Evolutionary conservation across 2,888 invertebrate genomes (phyloP).

Genomic region (Nebria salina): DNA sequence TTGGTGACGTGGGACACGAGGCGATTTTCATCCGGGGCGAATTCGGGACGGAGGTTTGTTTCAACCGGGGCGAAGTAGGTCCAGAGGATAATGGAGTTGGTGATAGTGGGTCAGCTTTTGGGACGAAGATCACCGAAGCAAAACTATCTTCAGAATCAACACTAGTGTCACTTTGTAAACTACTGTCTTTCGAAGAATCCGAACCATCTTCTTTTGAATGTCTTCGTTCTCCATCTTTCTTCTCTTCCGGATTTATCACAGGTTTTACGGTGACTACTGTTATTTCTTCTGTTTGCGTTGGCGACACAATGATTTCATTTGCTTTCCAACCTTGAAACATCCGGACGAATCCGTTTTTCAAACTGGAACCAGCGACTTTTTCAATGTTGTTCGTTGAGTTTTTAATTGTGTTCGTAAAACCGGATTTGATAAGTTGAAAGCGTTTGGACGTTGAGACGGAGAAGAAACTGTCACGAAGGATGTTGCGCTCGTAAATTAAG

Average conservation of each 20-base stretch:
- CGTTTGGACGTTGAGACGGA: conserved; percentile 79
- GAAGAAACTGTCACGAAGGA: conserved; percentile 77
- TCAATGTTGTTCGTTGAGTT: conserved; percentile 85
- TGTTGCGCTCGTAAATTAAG: conserved; percentile 76
- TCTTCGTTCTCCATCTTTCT: conserved; percentile 69
- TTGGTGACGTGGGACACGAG: conserved; percentile 73
- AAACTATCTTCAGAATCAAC: conserved; percentile 95
- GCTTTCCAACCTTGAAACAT: conserved; percentile 86
- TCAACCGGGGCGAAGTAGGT: conserved; percentile 71
- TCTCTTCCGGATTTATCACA: conserved; percentile 54
- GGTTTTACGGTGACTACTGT: conserved; percentile 49
- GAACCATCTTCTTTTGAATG: conserved; percentile 89
- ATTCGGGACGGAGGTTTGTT: conserved; percentile 79
- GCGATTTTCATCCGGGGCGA: conserved; percentile 79
- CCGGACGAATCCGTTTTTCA: conserved; percentile 81
- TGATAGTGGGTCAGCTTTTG: conserved; percentile 79
- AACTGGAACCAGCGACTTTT: conserved; percentile 74
- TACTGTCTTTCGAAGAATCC: conserved; percentile 88
- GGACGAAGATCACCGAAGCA: conserved; percentile 91
- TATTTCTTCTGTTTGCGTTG: conserved; percentile 57
- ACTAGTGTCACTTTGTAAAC: conserved; percentile 92
- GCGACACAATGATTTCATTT: conserved; percentile 63
- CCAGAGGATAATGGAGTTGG: conserved; percentile 71
- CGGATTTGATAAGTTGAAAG: conserved; percentile 81
- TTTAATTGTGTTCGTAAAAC: conserved; percentile 84